Conservation (phyloP, 1,140 invertebrate species). For the Procambarus virginalis region DNA sequence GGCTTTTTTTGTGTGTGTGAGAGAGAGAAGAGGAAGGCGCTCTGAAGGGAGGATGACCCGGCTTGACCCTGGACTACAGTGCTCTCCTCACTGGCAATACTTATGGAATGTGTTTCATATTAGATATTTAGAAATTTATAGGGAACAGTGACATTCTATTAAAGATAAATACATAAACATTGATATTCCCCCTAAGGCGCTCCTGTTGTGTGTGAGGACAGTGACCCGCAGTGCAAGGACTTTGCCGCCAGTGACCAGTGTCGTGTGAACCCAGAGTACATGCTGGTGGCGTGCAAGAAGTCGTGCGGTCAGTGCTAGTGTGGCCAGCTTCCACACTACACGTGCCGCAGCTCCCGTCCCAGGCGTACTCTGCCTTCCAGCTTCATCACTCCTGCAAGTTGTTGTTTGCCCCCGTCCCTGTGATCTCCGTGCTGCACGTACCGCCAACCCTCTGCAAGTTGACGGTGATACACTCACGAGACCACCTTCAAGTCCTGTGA, state of each 20-base stretch:
- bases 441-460: neutral
- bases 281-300: constrained; percentile 24
- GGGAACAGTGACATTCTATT: too few relatives aligned
- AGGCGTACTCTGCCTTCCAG: neutral
- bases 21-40: too few relatives aligned
- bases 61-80: too few relatives aligned
- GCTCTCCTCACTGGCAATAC: too few relatives aligned
- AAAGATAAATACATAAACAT: neutral
- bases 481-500: neutral
- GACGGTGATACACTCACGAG: neutral
- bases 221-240: neutral
- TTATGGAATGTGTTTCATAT: too few relatives aligned
- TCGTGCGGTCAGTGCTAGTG: constrained; percentile 4
- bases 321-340: neutral
- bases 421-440: neutral
- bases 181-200: neutral
- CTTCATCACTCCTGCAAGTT: neutral
- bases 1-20: too few relatives aligned
- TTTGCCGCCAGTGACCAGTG: neutral
- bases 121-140: too few relatives aligned
- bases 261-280: neutral
- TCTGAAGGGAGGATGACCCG: too few relatives aligned
- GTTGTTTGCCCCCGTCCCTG: too few relatives aligned
- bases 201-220: neutral
- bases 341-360: neutral